Base-by-base conservation (phyloP, 1,140 invertebrate genomes). In the Scaptomyza pallida region DNA sequence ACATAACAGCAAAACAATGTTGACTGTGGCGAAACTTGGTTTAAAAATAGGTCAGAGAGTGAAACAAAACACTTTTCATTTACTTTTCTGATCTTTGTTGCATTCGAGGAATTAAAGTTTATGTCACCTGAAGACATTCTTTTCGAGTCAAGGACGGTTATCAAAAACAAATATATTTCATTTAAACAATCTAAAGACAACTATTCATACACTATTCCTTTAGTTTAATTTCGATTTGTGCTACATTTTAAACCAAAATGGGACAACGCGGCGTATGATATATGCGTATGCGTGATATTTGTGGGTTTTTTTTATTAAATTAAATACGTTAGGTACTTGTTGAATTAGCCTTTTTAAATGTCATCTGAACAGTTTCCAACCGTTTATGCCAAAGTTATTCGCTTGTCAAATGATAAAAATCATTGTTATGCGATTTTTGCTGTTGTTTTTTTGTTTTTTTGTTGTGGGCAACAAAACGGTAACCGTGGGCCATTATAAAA, bases 201-300 rank as follows among this genome's bases (percentile, higher is more conserved):
- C 0, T 8, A 8, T 30, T 5, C 9, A 30, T 5, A 30, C 26
- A 30, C 9, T 5, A 8, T 6, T 30, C 23, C 40, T 26, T 17
- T 48, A 5, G 37, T 40, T 13, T 45, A 59, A 35, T 21, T 45
- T 59, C 41, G 41, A 23, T 16, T 26, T 50, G 13, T 5, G 56
- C 4, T 19, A 8, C 33, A 3, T 35, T 21, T 30, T 37, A 10
- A 12, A 26, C 52, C 19, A n/a, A 21, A 21, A 3, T 37, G 8
- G 4, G 10, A 5, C 57, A 62, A 13, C 41, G 65, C 41, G 43
- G 33, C 60, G 67, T 70, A 64, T 70, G 51, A 35, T 64, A 64
- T 64, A 15, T 64, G 67, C 67, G 67, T 64, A 70, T 70, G 51
- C 40, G 51, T 64, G 40, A 70, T 70, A 51, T 64, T 55, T 13